A percentile compares a stretch with the other conserved stretches of the same genome.
These are phyloP conservation scores for Erynnis tages DNA, from an alignment of 2,888 invertebrate species.

Conservation along the genomic window DNA sequence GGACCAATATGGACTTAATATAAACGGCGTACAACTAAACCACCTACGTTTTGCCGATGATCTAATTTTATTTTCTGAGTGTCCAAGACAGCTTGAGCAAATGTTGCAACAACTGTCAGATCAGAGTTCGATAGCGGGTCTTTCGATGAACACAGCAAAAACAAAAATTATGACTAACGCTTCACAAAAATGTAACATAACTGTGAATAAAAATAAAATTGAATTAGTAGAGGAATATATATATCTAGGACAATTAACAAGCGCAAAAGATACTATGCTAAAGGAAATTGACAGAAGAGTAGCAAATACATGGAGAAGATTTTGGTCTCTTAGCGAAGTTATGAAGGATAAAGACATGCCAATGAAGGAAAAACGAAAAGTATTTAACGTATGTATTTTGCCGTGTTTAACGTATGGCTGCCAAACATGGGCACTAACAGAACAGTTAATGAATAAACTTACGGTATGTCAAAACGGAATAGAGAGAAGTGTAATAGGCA, in stretches of 20 bases:
- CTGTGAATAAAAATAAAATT: neutral
- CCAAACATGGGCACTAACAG: conserved; percentile 22
- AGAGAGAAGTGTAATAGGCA: neutral
- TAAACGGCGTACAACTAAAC: conserved; percentile 18
- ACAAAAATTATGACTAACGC: conserved; percentile 16
- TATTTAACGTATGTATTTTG: conserved; percentile 18
- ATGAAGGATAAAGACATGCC: conserved; percentile 10
- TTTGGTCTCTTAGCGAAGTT: conserved; percentile 6
- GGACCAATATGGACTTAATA: conserved; percentile 21
- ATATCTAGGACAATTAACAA: neutral
- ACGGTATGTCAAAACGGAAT: conserved; percentile 14
- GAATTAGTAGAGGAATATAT: conserved; percentile 3
- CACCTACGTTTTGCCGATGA: conserved; percentile 19
- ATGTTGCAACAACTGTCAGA: conserved; percentile 9
- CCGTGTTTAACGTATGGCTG: conserved; percentile 21
- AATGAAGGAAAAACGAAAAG: conserved; percentile 1
- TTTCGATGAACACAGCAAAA: conserved; percentile 7
- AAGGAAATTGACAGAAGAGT: neutral
- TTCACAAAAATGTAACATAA: neutral
- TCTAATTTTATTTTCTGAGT: neutral
- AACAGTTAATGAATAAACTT: conserved; percentile 8
- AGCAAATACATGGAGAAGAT: neutral
- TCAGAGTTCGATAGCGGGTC: neutral
- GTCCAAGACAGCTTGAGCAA: neutral
- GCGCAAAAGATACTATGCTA: neutral